Evolutionary conservation across 2,888 invertebrate genomes (phyloP).

Genomic region (Polylopha cassiicola): DNA sequence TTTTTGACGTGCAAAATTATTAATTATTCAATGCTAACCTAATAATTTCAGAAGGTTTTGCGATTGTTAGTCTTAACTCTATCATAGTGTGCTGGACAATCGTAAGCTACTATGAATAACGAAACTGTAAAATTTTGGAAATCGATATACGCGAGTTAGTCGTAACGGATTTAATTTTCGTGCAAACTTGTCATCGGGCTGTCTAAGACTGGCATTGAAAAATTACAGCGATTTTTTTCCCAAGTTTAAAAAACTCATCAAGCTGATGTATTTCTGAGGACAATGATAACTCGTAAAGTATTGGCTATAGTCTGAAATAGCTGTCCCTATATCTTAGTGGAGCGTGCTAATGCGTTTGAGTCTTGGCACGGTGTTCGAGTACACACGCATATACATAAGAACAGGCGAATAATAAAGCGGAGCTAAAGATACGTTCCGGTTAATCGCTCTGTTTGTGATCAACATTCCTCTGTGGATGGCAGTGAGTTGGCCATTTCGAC

Average conservation of each 20-base stretch:
- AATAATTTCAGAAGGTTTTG: too few species aligned
- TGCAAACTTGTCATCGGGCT: background rate
- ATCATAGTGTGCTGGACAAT: too few species aligned
- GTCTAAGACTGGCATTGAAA: constrained; percentile 1
- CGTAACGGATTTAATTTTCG: constrained; percentile 3
- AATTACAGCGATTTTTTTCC: background rate
- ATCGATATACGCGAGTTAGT: too few species aligned
- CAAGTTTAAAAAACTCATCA: background rate
- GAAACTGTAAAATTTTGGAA: too few species aligned
- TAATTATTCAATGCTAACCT: too few species aligned
- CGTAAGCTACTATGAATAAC: too few species aligned
- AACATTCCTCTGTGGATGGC: constrained; percentile 35
- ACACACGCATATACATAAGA: constrained; percentile 36
- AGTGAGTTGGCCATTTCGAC: constrained; percentile 36
- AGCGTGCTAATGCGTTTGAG: constrained; percentile 41
- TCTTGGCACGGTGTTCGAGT: constrained; percentile 47
- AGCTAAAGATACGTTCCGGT: constrained; percentile 40
- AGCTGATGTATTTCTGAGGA: constrained; percentile 3
- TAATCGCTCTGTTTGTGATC: constrained; percentile 55
- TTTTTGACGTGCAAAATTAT: too few species aligned
- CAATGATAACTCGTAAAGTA: constrained; percentile 28
- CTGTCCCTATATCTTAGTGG: constrained; percentile 42
- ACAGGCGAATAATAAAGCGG: constrained; percentile 39
- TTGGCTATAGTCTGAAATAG: constrained; percentile 45
- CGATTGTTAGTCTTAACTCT: too few species aligned